A percentile compares a stretch with the other conserved stretches of the same genome.
phyloP scores from a whole-genome alignment of 2,888 invertebrate species.

The Rhyacophila evoluta region DNA sequence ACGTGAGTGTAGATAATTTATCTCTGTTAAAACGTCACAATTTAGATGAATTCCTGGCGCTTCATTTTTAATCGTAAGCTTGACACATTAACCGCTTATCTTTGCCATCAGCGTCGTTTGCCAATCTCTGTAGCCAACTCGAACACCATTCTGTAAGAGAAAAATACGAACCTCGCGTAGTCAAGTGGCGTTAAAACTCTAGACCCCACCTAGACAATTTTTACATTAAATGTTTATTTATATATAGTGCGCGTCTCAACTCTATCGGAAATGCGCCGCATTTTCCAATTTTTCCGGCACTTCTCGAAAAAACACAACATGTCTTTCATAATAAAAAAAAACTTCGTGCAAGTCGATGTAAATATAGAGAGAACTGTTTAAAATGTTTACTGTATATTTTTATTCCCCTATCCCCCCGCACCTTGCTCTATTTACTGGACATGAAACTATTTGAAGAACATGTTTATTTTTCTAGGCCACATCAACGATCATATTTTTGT shows the following conservation, averaged over 20 bases:
- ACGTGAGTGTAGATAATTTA: no score
- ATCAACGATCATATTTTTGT: not conserved
- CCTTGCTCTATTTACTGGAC: not conserved
- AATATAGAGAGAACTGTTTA: no score
- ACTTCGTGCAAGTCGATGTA: no score
- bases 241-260: not conserved
- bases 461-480: not conserved
- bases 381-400: not conserved
- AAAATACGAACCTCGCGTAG: not conserved
- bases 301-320: not conserved
- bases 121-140: not conserved
- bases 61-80: not conserved
- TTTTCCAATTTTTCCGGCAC: not conserved
- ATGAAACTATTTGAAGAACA: not conserved
- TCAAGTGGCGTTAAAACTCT: no score
- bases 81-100: conserved; percentile 24
- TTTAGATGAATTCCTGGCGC: not conserved
- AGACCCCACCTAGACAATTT: not conserved
- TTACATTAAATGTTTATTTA: not conserved
- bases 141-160: not conserved
- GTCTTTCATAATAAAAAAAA: no score
- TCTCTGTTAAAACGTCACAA: not conserved
- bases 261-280: not conserved
- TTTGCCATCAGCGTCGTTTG: not conserved
- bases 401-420: not conserved